Base-by-base conservation (phyloP, 1,140 invertebrate genomes). In the Tetraneura akinire region DNA sequence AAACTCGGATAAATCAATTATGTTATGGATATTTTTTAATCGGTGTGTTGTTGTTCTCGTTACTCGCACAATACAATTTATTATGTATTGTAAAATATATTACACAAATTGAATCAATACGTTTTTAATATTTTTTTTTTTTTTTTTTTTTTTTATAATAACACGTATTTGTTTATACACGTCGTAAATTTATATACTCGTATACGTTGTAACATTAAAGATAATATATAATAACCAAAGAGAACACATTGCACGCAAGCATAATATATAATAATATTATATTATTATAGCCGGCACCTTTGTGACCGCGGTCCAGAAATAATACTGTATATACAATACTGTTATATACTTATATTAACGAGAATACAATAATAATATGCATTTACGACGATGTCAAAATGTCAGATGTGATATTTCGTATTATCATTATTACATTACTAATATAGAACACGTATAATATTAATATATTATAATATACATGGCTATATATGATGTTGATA, bases 1-100 rank as follows among this genome's bases (percentile, higher is more conserved):
- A 13, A 9, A 5, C n/a, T 76, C 71, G 49, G 51, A 76, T 32
- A 26, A 76, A 76, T 55, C 53, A 55, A 76, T 76, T 55, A 73
- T 55, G 70, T 53, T 55, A 57, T 55, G 73, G 51, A 53, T 53
- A 21, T 76, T 76, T 76, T n/a, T 37, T 76, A 76, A 76, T 76
- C 73, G 29, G 49, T 55, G 73, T 76, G 51, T 76, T 76, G 23
- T 73, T 76, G 11, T 49, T 32, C 45, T 49, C 45, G 45, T 73
- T 32, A 64, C 3, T n/a, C 26, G 16, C 11, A 60, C 8, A 37
- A 37, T 64, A 51, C 47, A n/a, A n/a, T n/a, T n/a, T n/a, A n/a
- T n/a, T n/a, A n/a, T n/a, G n/a, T n/a, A n/a, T n/a, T n/a, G n/a
- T n/a, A n/a, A n/a, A n/a, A 73, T 26, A n/a, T 13, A 73, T 73